Evolutionary conservation across 2,113 vertebrate species (phyloP).

Genomic region (Heterochromis multidens): DNA sequence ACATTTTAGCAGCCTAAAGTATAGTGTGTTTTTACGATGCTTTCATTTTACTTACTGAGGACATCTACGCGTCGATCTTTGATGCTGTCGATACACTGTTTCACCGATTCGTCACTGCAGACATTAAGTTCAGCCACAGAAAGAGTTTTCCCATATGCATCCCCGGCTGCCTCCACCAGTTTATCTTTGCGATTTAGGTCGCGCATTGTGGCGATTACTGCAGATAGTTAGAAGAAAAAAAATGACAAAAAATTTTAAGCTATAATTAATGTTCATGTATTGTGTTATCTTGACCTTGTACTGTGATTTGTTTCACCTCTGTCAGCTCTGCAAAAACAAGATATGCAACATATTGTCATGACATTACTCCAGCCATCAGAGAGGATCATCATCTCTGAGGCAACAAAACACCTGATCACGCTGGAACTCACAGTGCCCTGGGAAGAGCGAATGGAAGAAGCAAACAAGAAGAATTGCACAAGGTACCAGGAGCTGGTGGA

Average conservation of each 20-base stretch:
- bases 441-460: too few species aligned
- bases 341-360: background rate
- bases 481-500: too few species aligned
- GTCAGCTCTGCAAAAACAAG: background rate
- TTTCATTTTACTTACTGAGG: conserved; percentile 74
- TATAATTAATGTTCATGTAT: background rate
- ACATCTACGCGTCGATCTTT: conserved; percentile 79
- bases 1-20: background rate
- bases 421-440: background rate
- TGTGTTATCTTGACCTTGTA: background rate
- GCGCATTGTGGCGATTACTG: conserved; percentile 90
- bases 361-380: background rate
- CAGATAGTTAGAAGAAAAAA: background rate
- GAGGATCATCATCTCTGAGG: background rate
- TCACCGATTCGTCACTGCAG: conserved; percentile 81
- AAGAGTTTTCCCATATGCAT: conserved; percentile 77
- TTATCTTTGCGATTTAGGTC: conserved; percentile 80
- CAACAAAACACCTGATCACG: background rate
- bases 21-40: background rate
- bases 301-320: background rate
- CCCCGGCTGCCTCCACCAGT: conserved; percentile 80
- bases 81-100: conserved; percentile 77
- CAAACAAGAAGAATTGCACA: too few species aligned
- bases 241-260: background rate
- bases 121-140: conserved; percentile 82